Percentiles rank a stretch among this genome's conserved stretches.
Evolutionary conservation across 2,797 vertebrate genomes (phyloP).

Genomic region (Rhodeus uyekii): DNA sequence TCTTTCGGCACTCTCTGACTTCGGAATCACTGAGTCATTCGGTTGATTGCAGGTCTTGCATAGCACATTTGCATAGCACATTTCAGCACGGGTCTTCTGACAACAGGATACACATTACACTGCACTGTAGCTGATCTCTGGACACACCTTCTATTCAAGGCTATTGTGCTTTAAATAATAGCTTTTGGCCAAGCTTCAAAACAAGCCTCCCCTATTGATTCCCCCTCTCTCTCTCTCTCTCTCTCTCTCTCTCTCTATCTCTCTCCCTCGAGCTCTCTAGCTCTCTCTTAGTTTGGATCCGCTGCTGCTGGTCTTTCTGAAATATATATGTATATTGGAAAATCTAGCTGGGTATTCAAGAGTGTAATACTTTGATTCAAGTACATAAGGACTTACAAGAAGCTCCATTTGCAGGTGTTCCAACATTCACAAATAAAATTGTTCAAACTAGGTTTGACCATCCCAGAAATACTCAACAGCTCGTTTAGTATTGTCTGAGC

Average conservation of each 20-base stretch:
- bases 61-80: constrained; percentile 1
- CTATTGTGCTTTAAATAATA: constrained; percentile 49
- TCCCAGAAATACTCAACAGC: neutral
- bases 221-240: too few species aligned
- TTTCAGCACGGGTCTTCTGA: constrained; percentile 24
- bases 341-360: neutral
- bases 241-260: neutral
- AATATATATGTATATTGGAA: neutral
- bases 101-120: constrained; percentile 46
- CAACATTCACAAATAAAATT: neutral
- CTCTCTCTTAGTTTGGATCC: constrained; percentile 19
- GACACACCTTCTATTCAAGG: constrained; percentile 51
- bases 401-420: neutral
- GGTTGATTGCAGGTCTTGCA: constrained; percentile 23
- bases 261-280: constrained; percentile 36
- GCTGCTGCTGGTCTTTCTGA: neutral
- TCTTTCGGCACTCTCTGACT: constrained; percentile 25
- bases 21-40: constrained; percentile 54
- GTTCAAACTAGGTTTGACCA: neutral
- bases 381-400: neutral
- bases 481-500: neutral
- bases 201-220: constrained; percentile 35
- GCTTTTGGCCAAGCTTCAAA: constrained; percentile 38
- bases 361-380: neutral
- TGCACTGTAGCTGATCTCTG: constrained; percentile 45